phyloP scores from a whole-genome alignment of 2,113 vertebrate genomes.

The Azemiops feae region DNA sequence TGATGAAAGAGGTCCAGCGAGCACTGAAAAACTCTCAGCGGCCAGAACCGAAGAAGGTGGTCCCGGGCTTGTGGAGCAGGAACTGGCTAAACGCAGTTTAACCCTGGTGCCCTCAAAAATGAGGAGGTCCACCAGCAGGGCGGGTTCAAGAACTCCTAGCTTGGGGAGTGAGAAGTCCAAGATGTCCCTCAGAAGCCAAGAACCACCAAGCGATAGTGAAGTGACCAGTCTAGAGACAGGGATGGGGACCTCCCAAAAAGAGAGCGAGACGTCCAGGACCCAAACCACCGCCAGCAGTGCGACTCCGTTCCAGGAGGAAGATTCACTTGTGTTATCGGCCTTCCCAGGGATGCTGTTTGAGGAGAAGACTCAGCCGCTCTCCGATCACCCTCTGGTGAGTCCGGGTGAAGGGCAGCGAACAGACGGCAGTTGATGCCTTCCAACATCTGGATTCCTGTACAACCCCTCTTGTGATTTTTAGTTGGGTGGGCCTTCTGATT shows the following conservation, averaged over 20 bases:
- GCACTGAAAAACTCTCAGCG: neutral
- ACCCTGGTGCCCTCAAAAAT: neutral
- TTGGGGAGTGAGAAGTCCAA: neutral
- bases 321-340: constrained; percentile 73
- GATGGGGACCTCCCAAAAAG: neutral
- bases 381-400: constrained; percentile 78
- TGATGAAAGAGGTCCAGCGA: neutral
- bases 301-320: neutral
- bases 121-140: neutral
- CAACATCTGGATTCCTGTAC: neutral
- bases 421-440: neutral
- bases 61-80: neutral
- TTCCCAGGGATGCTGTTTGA: constrained; percentile 65
- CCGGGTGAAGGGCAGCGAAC: rapidly evolving
- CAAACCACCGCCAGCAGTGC: neutral
- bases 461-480: too few species aligned
- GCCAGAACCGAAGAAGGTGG: neutral
- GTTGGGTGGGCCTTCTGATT: neutral
- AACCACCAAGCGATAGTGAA: neutral
- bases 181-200: neutral
- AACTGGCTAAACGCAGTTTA: neutral
- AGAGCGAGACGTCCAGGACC: neutral
- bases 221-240: neutral
- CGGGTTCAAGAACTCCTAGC: rapidly evolving
- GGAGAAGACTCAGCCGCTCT: constrained; percentile 20